Percentiles rank a stretch among this genome's conserved stretches.
Conservation (phyloP, 2,888 invertebrate species). For the Atherix ibis region DNA sequence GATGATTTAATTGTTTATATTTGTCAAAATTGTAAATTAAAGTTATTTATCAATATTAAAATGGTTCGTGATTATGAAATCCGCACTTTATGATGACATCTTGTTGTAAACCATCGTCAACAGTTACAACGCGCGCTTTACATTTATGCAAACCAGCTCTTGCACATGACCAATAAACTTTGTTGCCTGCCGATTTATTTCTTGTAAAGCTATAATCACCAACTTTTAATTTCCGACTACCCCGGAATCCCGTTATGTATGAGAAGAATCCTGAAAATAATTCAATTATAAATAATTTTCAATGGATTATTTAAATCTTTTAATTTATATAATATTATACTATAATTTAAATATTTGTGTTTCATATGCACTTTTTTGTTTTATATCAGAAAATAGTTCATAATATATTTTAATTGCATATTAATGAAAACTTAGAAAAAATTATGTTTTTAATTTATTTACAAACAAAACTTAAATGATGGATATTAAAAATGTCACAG, state of each 20-base stretch:
- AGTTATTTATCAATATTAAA: too few relatives aligned
- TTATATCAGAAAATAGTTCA: too few relatives aligned
- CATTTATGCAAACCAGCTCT: constrained; percentile 32
- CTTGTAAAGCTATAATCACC: constrained; percentile 32
- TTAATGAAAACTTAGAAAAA: too few relatives aligned
- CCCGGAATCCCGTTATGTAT: constrained; percentile 32
- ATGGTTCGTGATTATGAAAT: constrained; percentile 32
- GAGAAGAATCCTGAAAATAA: constrained; percentile 19
- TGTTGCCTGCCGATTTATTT: constrained; percentile 28
- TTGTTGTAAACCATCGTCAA: constrained; percentile 24
- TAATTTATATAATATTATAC: too few relatives aligned
- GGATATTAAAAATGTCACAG: too few relatives aligned
- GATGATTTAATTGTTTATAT: too few relatives aligned
- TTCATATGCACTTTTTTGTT: too few relatives aligned
- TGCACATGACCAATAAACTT: constrained; percentile 34
- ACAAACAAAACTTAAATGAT: too few relatives aligned
- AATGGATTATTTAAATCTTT: background rate
- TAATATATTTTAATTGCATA: too few relatives aligned
- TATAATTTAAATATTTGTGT: too few relatives aligned
- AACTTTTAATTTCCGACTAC: constrained; percentile 31
- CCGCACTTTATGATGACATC: constrained; percentile 31
- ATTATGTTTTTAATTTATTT: too few relatives aligned
- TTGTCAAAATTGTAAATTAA: too few relatives aligned
- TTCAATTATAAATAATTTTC: constrained; percentile 3
- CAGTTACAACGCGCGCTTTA: constrained; percentile 32